Percentiles rank a stretch among this genome's conserved stretches.
Conservation (phyloP, 2,888 invertebrate species). For the Stenoptilia bipunctidactyla region DNA sequence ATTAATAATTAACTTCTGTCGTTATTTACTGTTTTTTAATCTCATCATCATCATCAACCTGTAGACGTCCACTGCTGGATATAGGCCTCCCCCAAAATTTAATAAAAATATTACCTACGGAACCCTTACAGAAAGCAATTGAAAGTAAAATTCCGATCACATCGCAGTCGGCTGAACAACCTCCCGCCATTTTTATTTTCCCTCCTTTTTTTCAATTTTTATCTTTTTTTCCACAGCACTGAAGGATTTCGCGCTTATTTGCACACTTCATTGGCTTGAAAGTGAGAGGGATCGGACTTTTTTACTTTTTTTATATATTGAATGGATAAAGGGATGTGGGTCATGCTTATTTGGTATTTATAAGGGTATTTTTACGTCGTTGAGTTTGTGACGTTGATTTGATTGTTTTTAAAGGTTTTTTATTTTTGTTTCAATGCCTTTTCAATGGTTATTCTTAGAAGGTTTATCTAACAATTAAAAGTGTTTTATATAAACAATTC, state of each 20-base stretch:
- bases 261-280: constrained; percentile 68
- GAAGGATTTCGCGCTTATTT: constrained; percentile 67
- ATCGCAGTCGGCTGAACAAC: constrained; percentile 43
- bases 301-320: constrained; percentile 34
- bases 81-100: too few species aligned
- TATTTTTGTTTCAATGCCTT: too few species aligned
- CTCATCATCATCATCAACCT: too few species aligned
- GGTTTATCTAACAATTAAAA: too few species aligned
- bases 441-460: too few species aligned
- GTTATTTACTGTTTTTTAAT: too few species aligned
- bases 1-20: too few species aligned
- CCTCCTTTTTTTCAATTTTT: constrained; percentile 42
- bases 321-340: constrained; percentile 20
- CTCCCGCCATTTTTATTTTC: constrained; percentile 39
- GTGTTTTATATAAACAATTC: too few species aligned
- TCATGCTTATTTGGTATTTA: constrained; percentile 9
- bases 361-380: constrained; percentile 3
- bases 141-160: background rate
- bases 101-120: constrained; percentile 21
- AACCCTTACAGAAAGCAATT: constrained; percentile 21
- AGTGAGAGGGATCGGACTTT: constrained; percentile 53
- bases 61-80: too few species aligned
- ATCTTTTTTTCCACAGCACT: constrained; percentile 58
- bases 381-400: background rate
- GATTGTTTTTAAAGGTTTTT: too few species aligned